Percentiles rank a stretch among this genome's conserved stretches.
These are phyloP conservation scores for Frankliniella fusca DNA, from an alignment of 2,888 invertebrate genomes.

Conservation along the genomic window DNA sequence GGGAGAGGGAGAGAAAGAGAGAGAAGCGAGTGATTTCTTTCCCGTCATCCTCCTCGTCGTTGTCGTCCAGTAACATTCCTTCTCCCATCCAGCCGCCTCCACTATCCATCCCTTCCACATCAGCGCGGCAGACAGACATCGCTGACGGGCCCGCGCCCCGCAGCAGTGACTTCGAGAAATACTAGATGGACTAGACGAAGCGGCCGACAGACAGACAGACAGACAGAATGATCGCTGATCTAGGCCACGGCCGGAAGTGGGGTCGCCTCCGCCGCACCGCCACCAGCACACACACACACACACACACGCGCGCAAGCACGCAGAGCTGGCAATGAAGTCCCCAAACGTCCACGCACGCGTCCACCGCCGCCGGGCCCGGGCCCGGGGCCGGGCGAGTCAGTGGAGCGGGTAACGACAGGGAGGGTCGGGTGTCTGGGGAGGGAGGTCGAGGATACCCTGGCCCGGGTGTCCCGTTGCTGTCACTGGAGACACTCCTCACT, in stretches of 20 bases:
- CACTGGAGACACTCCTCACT: conserved; percentile 12
- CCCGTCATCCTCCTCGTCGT: too few relatives aligned
- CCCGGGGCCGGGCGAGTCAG: not conserved
- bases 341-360: not conserved
- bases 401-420: conserved; percentile 12
- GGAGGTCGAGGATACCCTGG: not conserved
- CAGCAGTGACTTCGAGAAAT: too few relatives aligned
- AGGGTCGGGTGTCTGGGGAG: not conserved
- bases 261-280: not conserved
- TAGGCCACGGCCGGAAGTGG: not conserved
- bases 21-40: too few relatives aligned
- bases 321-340: too few relatives aligned
- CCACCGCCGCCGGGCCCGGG: not conserved
- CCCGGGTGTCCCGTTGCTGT: conserved; percentile 10
- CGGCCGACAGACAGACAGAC: too few relatives aligned
- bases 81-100: not conserved
- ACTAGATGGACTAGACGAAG: too few relatives aligned
- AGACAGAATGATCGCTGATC: too few relatives aligned
- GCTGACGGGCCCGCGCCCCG: too few relatives aligned
- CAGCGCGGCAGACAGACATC: not conserved
- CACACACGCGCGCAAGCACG: too few relatives aligned
- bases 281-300: not conserved
- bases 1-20: too few relatives aligned
- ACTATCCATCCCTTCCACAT: not conserved
- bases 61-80: not conserved